Percentiles rank a stretch among this genome's conserved stretches.
Conservation (phyloP, 1,140 invertebrate species). For the Asobara japonica region DNA sequence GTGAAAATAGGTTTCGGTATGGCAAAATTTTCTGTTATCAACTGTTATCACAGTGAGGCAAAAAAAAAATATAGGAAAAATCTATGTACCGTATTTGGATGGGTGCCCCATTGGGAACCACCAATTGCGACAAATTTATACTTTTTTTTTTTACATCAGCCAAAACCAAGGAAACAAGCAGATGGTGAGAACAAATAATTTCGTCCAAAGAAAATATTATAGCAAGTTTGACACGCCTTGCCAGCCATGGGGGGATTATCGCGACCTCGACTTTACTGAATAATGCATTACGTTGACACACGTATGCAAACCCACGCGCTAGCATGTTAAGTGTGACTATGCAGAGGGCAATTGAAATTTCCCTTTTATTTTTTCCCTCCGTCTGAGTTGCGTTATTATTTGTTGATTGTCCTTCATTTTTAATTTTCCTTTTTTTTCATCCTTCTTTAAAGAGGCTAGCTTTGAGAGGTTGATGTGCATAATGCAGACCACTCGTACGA, state of each 20-base stretch:
- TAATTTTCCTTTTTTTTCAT: not conserved
- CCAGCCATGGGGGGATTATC: conserved; percentile 40
- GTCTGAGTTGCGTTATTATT: not conserved
- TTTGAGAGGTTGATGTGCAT: conserved; percentile 50
- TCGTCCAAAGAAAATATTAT: too few species aligned
- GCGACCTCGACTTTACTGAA: conserved; percentile 35
- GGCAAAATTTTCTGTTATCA: too few species aligned
- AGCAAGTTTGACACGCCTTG: too few species aligned
- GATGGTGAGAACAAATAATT: too few species aligned
- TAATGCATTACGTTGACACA: conserved; percentile 45
- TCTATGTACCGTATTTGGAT: too few species aligned
- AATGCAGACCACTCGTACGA: conserved; percentile 44
- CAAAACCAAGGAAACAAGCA: too few species aligned
- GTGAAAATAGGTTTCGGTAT: too few species aligned
- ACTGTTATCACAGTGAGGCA: too few species aligned
- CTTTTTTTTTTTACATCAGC: too few species aligned
- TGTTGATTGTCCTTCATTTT: not conserved
- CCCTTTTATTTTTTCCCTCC: not conserved
- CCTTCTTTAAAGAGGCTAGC: conserved; percentile 52
- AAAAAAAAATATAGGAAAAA: too few species aligned
- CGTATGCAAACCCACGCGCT: conserved; percentile 28
- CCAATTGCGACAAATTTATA: too few species aligned
- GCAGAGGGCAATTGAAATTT: conserved; percentile 50
- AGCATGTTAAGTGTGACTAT: conserved; percentile 21
- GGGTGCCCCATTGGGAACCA: too few species aligned